A percentile compares a stretch with the other conserved stretches of the same genome.
These are phyloP conservation scores for Lottia scabra DNA, from an alignment of 2,888 invertebrate genomes.

Conservation along the genomic window DNA sequence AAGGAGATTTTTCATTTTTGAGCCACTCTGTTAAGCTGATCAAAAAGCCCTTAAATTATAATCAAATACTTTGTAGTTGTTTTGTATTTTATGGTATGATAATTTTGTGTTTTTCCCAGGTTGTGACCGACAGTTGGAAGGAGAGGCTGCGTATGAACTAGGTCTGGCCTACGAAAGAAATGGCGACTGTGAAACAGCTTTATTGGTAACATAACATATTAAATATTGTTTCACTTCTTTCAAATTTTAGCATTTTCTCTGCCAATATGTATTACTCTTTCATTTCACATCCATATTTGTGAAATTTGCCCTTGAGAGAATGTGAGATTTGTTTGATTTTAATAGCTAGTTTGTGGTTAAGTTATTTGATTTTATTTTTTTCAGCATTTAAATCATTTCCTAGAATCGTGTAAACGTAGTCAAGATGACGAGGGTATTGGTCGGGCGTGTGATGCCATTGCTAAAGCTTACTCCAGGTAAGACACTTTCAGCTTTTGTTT, in stretches of 20 bases:
- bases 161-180: constrained; percentile 62
- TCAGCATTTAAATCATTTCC: constrained; percentile 64
- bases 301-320: too few relatives aligned
- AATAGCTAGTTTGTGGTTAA: too few relatives aligned
- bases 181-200: constrained; percentile 60
- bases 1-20: too few relatives aligned
- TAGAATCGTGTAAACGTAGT: constrained; percentile 54
- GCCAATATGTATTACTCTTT: too few relatives aligned
- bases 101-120: constrained; percentile 34
- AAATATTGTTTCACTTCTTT: too few relatives aligned
- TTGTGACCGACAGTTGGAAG: constrained; percentile 54
- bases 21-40: too few relatives aligned
- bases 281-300: too few relatives aligned
- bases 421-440: constrained; percentile 63
- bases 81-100: neutral
- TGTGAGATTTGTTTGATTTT: too few relatives aligned
- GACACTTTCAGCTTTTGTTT: neutral
- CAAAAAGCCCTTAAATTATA: too few relatives aligned
- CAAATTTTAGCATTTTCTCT: too few relatives aligned
- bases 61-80: neutral
- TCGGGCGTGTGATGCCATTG: constrained; percentile 67
- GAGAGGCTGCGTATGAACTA: constrained; percentile 63
- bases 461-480: constrained; percentile 66
- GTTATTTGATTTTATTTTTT: constrained; percentile 19
- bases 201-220: constrained; percentile 43